Evolutionary conservation across 2,888 invertebrate species (phyloP).

Genomic region (Campoplex capitator): DNA sequence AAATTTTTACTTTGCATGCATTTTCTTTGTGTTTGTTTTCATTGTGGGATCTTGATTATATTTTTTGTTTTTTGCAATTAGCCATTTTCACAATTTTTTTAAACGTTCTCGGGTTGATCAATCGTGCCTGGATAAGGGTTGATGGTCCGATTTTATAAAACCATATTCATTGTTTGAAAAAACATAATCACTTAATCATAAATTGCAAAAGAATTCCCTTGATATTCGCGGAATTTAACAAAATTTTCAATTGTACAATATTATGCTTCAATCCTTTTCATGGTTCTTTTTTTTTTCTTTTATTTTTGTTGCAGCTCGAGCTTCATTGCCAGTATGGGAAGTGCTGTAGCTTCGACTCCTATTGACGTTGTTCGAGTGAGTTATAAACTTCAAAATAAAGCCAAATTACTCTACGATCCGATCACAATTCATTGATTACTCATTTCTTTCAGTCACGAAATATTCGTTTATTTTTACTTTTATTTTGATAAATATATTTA

Average conservation of each 20-base stretch:
- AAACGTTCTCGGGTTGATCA: constrained; percentile 53
- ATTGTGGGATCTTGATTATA: constrained; percentile 39
- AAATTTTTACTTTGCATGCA: neutral
- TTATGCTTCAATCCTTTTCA: neutral
- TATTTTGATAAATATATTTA: neutral
- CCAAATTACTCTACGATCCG: neutral
- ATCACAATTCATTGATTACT: neutral
- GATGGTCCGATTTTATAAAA: constrained; percentile 55
- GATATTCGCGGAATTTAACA: constrained; percentile 17
- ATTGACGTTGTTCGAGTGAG: constrained; percentile 96
- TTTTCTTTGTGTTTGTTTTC: constrained; percentile 22
- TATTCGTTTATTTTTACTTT: neutral
- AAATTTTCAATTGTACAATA: neutral
- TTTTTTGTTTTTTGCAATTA: constrained; percentile 41
- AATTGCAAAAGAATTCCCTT: neutral
- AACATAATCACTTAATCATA: constrained; percentile 17
- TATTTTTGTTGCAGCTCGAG: constrained; percentile 89
- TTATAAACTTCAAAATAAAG: constrained; percentile 62
- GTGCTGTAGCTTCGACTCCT: constrained; percentile 97
- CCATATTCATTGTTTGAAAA: neutral
- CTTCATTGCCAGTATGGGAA: constrained; percentile 95
- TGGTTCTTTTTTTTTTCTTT: constrained; percentile 31
- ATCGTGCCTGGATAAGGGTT: constrained; percentile 78
- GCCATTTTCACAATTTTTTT: constrained; percentile 26
- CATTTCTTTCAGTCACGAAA: neutral